A percentile compares a stretch with the other conserved stretches of the same genome.
Evolutionary conservation across 2,113 vertebrate genomes (phyloP).

Genomic region (Spizaetus ornatus): DNA sequence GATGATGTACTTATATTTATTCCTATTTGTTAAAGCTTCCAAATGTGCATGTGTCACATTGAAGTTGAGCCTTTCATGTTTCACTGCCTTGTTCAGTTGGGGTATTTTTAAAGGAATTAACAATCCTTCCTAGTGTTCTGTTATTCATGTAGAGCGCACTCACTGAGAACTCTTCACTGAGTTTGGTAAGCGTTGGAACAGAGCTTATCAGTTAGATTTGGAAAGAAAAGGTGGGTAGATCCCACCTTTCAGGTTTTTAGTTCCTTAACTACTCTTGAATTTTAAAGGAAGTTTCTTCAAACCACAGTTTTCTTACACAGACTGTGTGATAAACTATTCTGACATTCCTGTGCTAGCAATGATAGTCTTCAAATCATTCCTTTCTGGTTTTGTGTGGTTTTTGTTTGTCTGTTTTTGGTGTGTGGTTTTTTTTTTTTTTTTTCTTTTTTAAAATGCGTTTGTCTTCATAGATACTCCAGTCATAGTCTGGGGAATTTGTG

Average conservation of each 20-base stretch:
- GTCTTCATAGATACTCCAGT: not conserved
- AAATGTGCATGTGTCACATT: not conserved
- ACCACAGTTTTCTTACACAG: not conserved
- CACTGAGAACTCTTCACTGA: not conserved
- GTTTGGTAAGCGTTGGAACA: not conserved
- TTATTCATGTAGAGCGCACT: not conserved
- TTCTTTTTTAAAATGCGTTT: not conserved
- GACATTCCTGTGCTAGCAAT: not conserved
- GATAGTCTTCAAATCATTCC: not conserved
- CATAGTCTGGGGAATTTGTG: not conserved
- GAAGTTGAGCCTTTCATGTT: not conserved
- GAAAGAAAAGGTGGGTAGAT: not conserved
- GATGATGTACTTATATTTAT: not conserved
- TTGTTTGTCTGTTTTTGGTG: not conserved
- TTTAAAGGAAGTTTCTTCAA: not conserved
- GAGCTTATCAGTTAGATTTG: not conserved
- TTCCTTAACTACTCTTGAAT: not conserved
- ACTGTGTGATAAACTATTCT: not conserved
- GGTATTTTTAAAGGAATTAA: not conserved
- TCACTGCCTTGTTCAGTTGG: not conserved
- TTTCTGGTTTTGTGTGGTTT: not conserved
- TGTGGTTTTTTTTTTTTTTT: too few species aligned
- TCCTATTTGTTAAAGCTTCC: not conserved
- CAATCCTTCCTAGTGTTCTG: not conserved
- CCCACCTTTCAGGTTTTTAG: not conserved